Percentiles rank a stretch among this genome's conserved stretches.
Evolutionary conservation across 2,888 invertebrate genomes (phyloP).

Genomic region (Phymatocera aterrima): DNA sequence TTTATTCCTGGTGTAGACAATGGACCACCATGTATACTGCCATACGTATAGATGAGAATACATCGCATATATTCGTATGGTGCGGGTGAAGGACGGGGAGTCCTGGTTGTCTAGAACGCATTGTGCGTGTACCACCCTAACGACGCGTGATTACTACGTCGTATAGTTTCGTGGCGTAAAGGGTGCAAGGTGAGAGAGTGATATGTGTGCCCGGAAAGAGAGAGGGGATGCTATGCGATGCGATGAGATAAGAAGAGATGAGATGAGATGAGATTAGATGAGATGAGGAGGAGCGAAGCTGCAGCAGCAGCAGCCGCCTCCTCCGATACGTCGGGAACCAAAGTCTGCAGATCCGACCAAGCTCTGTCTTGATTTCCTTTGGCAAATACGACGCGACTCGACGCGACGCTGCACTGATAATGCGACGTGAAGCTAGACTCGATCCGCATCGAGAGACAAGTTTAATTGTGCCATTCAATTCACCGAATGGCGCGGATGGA

Average conservation of each 20-base stretch:
- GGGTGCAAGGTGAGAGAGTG: conserved; percentile 8
- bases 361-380: neutral
- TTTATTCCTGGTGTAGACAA: conserved; percentile 40
- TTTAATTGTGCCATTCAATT: conserved; percentile 27
- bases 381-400: neutral
- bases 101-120: conserved; percentile 64
- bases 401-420: no score
- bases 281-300: neutral
- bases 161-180: conserved; percentile 4
- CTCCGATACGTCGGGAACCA: neutral
- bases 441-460: neutral
- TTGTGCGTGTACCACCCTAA: conserved; percentile 65
- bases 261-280: no score
- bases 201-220: no score
- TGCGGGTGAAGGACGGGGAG: neutral
- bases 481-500: neutral
- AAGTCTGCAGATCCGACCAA: neutral
- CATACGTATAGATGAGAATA: conserved; percentile 33
- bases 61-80: neutral
- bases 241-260: no score
- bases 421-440: neutral
- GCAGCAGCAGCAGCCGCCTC: neutral
- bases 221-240: no score
- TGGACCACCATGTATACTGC: conserved; percentile 25
- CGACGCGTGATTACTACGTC: conserved; percentile 68